A percentile compares a stretch with the other conserved stretches of the same genome.
phyloP scores from a whole-genome alignment of 92 coral and sea anemone genomes.

The Epizoanthus ramosus region DNA sequence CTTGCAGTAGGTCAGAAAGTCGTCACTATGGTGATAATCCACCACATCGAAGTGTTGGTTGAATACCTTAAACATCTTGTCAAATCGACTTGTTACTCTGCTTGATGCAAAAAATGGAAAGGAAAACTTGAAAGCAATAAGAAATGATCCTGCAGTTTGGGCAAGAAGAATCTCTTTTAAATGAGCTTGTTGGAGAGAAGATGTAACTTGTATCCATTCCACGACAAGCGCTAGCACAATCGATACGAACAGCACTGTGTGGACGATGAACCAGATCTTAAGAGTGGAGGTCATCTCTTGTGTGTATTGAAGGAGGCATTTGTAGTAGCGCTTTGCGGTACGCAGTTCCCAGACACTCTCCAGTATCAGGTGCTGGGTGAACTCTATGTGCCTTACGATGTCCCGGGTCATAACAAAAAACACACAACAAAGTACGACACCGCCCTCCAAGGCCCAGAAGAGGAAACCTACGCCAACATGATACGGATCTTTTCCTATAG shows the following conservation, averaged over 20 bases:
- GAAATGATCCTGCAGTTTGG: slow-evolving; percentile 54
- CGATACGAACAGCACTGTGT: slow-evolving; percentile 50
- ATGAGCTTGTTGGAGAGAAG: neutral
- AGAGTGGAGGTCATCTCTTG: slow-evolving; percentile 46
- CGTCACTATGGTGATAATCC: slow-evolving; percentile 49
- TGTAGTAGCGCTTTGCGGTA: slow-evolving; percentile 54
- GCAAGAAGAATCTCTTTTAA: slow-evolving; percentile 45
- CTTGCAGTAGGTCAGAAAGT: slow-evolving; percentile 55
- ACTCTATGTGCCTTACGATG: slow-evolving; percentile 59
- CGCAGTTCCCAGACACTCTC: slow-evolving; percentile 49
- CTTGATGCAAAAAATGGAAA: slow-evolving; percentile 68
- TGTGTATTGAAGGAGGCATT: slow-evolving; percentile 59
- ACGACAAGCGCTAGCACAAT: slow-evolving; percentile 45
- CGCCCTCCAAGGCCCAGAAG: slow-evolving; percentile 58
- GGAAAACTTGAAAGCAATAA: slow-evolving; percentile 67
- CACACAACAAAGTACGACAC: slow-evolving; percentile 57
- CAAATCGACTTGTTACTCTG: slow-evolving; percentile 64
- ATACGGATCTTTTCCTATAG: slow-evolving; percentile 15
- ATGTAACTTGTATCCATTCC: slow-evolving; percentile 53
- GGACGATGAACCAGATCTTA: slow-evolving; percentile 61
- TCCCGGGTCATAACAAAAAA: slow-evolving; percentile 60
- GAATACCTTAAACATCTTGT: slow-evolving; percentile 50
- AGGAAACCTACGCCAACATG: slow-evolving; percentile 32
- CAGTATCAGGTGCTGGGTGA: slow-evolving; percentile 53
- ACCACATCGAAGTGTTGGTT: slow-evolving; percentile 51